phyloP scores from a whole-genome alignment of 2,113 vertebrate species.

The Dendrocopos noguchii region DNA sequence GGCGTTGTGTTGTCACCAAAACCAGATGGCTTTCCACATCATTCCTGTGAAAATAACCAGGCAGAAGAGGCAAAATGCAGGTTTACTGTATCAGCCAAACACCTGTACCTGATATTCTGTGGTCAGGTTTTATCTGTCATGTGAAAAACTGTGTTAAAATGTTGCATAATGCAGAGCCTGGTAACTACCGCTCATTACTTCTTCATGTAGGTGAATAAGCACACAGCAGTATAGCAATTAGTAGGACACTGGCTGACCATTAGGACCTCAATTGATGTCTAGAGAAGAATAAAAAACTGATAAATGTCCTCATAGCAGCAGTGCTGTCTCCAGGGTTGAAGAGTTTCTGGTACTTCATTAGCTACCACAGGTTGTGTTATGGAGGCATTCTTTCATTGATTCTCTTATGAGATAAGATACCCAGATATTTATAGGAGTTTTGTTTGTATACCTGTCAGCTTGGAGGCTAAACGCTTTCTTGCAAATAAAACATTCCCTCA shows the following conservation, averaged over 20 bases:
- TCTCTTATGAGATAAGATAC: neutral
- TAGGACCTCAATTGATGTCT: neutral
- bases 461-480: neutral
- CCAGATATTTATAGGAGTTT: slow-evolving; percentile 1
- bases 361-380: neutral
- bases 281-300: neutral
- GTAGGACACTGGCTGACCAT: neutral
- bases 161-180: neutral
- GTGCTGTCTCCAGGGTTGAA: neutral
- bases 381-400: neutral
- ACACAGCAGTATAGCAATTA: neutral
- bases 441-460: slow-evolving; percentile 5
- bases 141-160: neutral
- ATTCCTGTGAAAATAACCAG: neutral
- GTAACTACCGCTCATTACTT: neutral
- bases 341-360: neutral
- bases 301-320: neutral
- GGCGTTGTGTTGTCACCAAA: neutral
- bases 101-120: neutral
- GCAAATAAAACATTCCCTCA: neutral
- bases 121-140: neutral
- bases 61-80: neutral
- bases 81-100: neutral
- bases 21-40: neutral
- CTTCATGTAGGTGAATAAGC: neutral